These are phyloP conservation scores for Stegodyphus dumicola DNA, from an alignment of 1,140 invertebrate genomes.

Conservation along the genomic window DNA sequence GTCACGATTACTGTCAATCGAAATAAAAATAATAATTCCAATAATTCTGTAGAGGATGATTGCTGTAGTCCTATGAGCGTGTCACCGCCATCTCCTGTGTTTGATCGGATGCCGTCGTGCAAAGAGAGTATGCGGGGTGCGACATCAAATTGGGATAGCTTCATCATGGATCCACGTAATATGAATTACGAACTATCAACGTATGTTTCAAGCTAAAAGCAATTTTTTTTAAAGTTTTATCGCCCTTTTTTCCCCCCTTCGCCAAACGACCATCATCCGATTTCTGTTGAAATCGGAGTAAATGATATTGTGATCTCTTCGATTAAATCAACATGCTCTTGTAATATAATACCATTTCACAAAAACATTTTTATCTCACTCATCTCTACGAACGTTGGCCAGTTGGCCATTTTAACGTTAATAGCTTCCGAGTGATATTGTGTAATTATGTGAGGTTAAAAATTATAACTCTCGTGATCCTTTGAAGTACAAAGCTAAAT, in stretches of 20 bases:
- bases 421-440: constrained; percentile 12
- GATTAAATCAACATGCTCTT: neutral
- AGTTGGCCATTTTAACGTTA: constrained; percentile 3
- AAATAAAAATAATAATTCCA: constrained; percentile 3
- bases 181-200: constrained; percentile 64
- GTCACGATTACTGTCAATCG: constrained; percentile 14
- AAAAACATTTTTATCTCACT: neutral
- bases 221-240: neutral
- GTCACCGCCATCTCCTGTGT: constrained; percentile 22
- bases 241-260: neutral
- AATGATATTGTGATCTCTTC: neutral
- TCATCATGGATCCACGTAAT: constrained; percentile 64
- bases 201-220: constrained; percentile 66
- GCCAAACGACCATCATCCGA: constrained; percentile 36
- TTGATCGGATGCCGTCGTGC: constrained; percentile 53
- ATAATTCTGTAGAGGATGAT: neutral
- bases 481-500: constrained; percentile 35
- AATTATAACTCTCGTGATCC: neutral
- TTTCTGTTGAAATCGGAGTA: neutral
- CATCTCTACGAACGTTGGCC: neutral
- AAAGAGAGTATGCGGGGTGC: constrained; percentile 64
- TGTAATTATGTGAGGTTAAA: neutral
- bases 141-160: constrained; percentile 36
- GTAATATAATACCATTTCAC: constrained; percentile 6
- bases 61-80: constrained; percentile 22